Base-by-base conservation (phyloP, 2,113 vertebrate genomes). In the Saguinus imperator region DNA sequence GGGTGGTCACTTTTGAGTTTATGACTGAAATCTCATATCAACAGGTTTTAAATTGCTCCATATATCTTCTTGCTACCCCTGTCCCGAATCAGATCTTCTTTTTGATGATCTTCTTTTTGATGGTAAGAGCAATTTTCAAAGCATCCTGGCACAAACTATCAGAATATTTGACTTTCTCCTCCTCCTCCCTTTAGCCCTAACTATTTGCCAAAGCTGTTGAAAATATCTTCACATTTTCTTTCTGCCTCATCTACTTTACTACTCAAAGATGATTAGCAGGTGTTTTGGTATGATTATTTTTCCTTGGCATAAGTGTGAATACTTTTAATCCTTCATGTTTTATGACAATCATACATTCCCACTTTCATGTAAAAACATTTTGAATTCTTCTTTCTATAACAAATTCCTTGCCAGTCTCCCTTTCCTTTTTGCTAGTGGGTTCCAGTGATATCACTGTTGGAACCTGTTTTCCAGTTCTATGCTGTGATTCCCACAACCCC, bases 41-140 rank as follows among this genome's bases (percentile, higher is more conserved):
- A 14, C 10, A 52, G 73, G 29, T 73, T 91, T 73, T 32, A 50
- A 72, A 73, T 76, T 80, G 23, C 80, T 86, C 21, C 16, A 48
- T 1, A 23, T 5, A 27, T 87, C 48, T 75, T 82, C 27, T 75
- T 57, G 21, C 13, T 1, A 55, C 8, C 8, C 9, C 2, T n/a
- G 11, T 66, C n/a, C 58, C 23, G 45, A 66, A 58, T 95, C 80
- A 95, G 43, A 84, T 76, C 29, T 29, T 87, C 18, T 83, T 81
- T 76, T 48, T 85, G 72, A 27, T 77, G 37, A 40, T 40, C 37
- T 40, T 40, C 37, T 40, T 40, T 40, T 40, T 72, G 81, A 75
- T 18, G 45, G 48, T 73, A 91, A 91, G 35, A 94, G 82, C 79
- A 70, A n/a, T 18, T 80, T 94, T 89, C 86, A 89, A 86, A 68